Conservation (phyloP, 2,113 vertebrate species). For the Pangasianodon hypophthalmus region DNA sequence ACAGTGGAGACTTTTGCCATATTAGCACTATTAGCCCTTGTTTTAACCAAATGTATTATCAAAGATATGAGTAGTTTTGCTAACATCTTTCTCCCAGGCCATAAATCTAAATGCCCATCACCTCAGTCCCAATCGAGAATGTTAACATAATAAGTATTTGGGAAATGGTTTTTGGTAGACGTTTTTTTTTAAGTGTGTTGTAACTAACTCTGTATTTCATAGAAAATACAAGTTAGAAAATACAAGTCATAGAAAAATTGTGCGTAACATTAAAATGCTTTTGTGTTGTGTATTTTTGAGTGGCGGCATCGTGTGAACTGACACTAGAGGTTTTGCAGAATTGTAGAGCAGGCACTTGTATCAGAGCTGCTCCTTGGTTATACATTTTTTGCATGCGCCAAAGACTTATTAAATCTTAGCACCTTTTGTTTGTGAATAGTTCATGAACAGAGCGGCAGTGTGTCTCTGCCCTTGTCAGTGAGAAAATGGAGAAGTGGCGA, state of each 20-base stretch:
- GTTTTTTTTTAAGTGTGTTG: not conserved
- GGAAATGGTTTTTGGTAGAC: not conserved
- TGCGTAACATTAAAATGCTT: not conserved
- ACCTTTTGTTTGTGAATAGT: not conserved
- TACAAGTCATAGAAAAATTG: not conserved
- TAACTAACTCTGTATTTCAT: not conserved
- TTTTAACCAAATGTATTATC: not conserved
- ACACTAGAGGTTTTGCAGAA: not conserved
- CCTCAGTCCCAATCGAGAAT: not conserved
- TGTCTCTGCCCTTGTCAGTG: not conserved
- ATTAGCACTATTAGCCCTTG: not conserved
- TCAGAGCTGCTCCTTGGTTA: not conserved
- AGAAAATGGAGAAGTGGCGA: not conserved
- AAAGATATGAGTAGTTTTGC: not conserved
- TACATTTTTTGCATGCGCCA: not conserved
- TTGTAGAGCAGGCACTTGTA: not conserved
- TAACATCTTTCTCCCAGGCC: not conserved
- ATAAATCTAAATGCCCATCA: not conserved
- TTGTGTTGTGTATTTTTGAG: not conserved
- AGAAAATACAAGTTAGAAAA: not conserved
- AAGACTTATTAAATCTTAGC: conserved; percentile 1
- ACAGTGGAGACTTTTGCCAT: not conserved
- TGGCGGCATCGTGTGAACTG: not conserved
- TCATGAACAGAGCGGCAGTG: not conserved
- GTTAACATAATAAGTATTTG: not conserved